Evolutionary conservation across 2,888 invertebrate genomes (phyloP).

Genomic region (Neoitamus cyanurus): DNA sequence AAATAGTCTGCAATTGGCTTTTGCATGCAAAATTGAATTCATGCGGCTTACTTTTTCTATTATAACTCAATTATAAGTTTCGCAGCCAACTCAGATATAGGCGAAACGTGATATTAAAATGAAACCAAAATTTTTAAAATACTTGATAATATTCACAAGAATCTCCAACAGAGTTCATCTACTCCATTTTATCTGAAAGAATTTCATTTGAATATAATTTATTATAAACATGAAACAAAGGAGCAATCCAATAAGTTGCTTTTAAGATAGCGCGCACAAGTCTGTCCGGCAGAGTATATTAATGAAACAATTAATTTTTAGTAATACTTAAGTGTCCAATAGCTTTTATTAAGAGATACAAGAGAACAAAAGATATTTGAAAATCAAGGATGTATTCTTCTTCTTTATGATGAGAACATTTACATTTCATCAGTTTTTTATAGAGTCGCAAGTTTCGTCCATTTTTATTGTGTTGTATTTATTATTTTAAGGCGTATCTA

Average conservation of each 20-base stretch:
- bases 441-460: conserved; percentile 37
- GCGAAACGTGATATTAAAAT: too few relatives aligned
- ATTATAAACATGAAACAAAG: neutral
- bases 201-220: neutral
- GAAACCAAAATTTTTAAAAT: too few relatives aligned
- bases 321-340: neutral
- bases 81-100: too few relatives aligned
- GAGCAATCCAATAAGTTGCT: neutral
- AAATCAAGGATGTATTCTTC: neutral
- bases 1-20: too few relatives aligned
- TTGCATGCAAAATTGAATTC: too few relatives aligned
- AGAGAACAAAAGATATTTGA: neutral
- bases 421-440: conserved; percentile 16
- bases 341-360: neutral
- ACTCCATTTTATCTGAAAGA: neutral
- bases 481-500: conserved; percentile 14
- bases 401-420: neutral
- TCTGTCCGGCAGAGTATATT: conserved; percentile 34
- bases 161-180: neutral
- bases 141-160: too few relatives aligned
- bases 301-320: neutral
- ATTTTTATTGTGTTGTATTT: conserved; percentile 38
- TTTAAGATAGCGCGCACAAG: conserved; percentile 34
- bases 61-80: too few relatives aligned
- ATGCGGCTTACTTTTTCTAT: too few relatives aligned